Evolutionary conservation across 2,113 vertebrate species (phyloP), one percentile per base, ranked within the genome.

Genomic region (Orthonyx spaldingii): DNA sequence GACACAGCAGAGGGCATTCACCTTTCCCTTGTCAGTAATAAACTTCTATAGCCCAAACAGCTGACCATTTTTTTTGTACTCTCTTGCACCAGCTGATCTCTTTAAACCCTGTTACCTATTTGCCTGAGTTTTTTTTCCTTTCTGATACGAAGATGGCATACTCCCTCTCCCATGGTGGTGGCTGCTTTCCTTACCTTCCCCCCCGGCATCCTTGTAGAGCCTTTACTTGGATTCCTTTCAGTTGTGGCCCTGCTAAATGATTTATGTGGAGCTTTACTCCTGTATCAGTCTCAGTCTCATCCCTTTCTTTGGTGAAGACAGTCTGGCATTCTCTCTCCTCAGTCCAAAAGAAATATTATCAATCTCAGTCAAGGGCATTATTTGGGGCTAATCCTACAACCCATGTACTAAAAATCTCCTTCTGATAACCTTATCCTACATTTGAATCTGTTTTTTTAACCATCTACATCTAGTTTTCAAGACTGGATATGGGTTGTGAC

Each of bases 191-290:
- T 15, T 44, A 22, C 41, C 49, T 21, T 39, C 13, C 28, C 5
- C 5, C 22, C 8, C 4, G 1, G 5, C 6, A 33, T 28, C 7
- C 3, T 44, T 70, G 49, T 0, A 76, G n/a, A 68, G 15, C 13
- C 8, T 91, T 89, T 74, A 55, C 42, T 42, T 87, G 30, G 24
- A 20, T 8, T 89, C 17, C 20, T 91, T 79, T 79, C 44, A 49
- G 10, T 11, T 52, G 20, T 82, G 44, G 6, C 22, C 26, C 17
- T 68, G 24, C 13, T 87, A 64, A 84, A 93, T 65, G 10, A 49
- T 90, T 85, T 87, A 42, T 66, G 32, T 33, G 16, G 13, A 68
- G 35, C 28, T 81, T 92, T 82, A 9, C 12, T 84, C 44, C 17
- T 70, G 47, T 60, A 65, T 59, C 53, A 78, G 60, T 55, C 42